Conservation (phyloP, 2,113 vertebrate species). For the Xyliphius kryptos region DNA sequence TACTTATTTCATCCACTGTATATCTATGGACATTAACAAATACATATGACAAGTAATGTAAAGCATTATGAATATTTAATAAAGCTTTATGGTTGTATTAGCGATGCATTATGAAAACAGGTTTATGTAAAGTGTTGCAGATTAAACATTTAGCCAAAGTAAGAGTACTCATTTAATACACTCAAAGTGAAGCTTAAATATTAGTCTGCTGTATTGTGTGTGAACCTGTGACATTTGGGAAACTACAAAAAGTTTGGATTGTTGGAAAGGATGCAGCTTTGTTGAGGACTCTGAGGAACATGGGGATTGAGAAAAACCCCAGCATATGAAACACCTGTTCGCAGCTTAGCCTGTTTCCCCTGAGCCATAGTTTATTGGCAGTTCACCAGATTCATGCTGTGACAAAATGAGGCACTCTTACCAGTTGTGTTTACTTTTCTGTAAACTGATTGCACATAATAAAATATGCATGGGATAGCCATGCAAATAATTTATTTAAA, state of each 20-base stretch:
- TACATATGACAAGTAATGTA: too few relatives aligned
- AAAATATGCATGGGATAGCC: background rate
- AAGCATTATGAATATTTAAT: too few relatives aligned
- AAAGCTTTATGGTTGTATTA: too few relatives aligned
- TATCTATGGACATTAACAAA: too few relatives aligned
- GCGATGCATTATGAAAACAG: too few relatives aligned
- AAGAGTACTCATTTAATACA: too few relatives aligned
- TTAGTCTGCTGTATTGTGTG: constrained; percentile 17
- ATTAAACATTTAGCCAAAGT: too few relatives aligned
- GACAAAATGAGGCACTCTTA: constrained; percentile 6
- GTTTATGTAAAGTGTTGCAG: too few relatives aligned
- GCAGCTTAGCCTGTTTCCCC: constrained; percentile 23
- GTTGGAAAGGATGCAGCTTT: constrained; percentile 4
- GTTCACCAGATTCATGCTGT: constrained; percentile 29
- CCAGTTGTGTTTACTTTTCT: constrained; percentile 12
- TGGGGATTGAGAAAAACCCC: constrained; percentile 12
- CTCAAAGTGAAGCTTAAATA: constrained; percentile 22
- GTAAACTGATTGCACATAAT: background rate
- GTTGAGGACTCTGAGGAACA: constrained; percentile 17
- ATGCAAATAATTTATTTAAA: background rate
- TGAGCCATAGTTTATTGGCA: constrained; percentile 22
- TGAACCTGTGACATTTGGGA: constrained; percentile 16
- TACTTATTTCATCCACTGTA: too few relatives aligned
- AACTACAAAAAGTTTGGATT: constrained; percentile 8
- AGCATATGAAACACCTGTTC: constrained; percentile 43